Evolutionary conservation across 2,113 vertebrate genomes (phyloP), one percentile per base, ranked within the genome.

Genomic region (Leucosticte australis): DNA sequence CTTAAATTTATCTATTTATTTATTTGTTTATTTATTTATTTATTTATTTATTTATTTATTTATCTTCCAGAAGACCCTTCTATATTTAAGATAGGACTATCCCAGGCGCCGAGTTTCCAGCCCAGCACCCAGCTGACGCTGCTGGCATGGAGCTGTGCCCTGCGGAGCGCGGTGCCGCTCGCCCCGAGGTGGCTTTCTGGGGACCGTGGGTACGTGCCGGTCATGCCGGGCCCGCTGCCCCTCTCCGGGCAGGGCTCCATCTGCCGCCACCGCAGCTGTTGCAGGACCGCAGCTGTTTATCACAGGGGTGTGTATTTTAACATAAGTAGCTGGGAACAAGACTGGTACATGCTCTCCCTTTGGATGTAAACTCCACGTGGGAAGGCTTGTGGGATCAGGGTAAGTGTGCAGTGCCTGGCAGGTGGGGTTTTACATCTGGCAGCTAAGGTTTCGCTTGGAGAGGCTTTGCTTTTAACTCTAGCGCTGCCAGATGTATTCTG

Each of bases 221-320:
- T 26, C 87, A 33, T 67, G 89, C 70, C 19, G 15, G 49, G 69
- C 41, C 68, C 6, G 68, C 67, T 28, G 89, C 83, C 76, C 15
- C 5, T 35, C 92, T 57, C 69, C 11, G 76, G 91, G 93, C 95
- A 65, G 7, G 74, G 28, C 90, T 96, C 94, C 92, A 89, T 65
- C 73, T 39, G 50, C 81, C 3, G 11, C 84, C 37, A 2, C 82
- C 39, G 74, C 94, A 92, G 95, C 95, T 94, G 93, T 80, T 65
- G 57, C 91, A 31, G 67, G 10, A 18, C 52, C 30, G 77, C 89
- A 65, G 91, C 95, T 89, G 87, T 84, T 95, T 74, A 19, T 67
- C 80, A 9, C 62, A n/a, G 73, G 90, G 69, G 56, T 28, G 64
- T 55, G 65, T 78, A 2, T 71, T 89, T 84, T 55, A 62, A 7